phyloP scores from a whole-genome alignment of 2,888 invertebrate species.

The Sympetrum striolatum region DNA sequence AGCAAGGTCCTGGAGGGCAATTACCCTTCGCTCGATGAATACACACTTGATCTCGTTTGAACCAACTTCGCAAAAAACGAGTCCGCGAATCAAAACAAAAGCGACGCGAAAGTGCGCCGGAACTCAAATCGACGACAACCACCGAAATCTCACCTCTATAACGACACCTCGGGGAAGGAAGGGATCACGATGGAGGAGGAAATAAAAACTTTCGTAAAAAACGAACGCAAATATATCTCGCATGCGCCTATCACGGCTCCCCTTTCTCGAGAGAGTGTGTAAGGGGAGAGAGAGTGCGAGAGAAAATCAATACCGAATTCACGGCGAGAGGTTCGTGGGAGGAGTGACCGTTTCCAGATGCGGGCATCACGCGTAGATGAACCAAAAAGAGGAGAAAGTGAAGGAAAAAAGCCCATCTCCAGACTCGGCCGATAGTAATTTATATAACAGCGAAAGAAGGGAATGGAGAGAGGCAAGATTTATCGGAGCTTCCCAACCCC shows the following conservation, averaged over 20 bases:
- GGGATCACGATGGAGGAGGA: background rate
- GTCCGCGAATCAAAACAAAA: too few species aligned
- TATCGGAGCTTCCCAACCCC: background rate
- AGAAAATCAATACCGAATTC: conserved; percentile 26
- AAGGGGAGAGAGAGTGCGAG: background rate
- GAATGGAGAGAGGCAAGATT: background rate
- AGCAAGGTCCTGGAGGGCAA: too few species aligned
- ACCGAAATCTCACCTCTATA: too few species aligned
- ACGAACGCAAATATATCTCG: background rate
- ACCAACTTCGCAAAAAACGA: too few species aligned
- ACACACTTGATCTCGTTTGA: too few species aligned
- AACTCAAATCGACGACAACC: too few species aligned
- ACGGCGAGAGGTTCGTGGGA: background rate
- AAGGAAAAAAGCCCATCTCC: background rate
- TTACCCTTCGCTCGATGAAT: too few species aligned
- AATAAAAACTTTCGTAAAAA: background rate
- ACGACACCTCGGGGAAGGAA: too few species aligned
- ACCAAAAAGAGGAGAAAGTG: background rate
- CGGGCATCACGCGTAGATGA: background rate
- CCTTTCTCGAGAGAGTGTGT: background rate
- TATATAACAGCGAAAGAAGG: background rate
- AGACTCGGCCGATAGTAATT: background rate
- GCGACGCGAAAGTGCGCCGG: too few species aligned
- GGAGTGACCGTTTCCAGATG: background rate
- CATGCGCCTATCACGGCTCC: background rate